Conservation (phyloP, 2,113 vertebrate species). For the Azemiops feae region DNA sequence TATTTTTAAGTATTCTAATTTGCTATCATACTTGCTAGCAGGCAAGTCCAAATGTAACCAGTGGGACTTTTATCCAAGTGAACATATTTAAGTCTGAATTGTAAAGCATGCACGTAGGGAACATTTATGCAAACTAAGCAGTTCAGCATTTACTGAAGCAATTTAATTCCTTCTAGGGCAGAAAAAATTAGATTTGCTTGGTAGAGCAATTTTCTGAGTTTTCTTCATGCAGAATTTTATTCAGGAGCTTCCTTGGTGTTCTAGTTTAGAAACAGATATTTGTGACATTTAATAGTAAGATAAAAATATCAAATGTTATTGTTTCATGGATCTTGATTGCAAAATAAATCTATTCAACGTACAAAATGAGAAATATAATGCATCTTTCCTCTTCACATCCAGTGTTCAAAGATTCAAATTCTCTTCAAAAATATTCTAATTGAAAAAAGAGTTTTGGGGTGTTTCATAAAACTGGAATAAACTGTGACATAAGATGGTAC, state of each 20-base stretch:
- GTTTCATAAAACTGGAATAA: background rate
- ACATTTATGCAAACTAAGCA: conserved; percentile 25
- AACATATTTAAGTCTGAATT: conserved; percentile 1
- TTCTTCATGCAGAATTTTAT: background rate
- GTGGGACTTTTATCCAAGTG: background rate
- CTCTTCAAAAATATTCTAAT: background rate
- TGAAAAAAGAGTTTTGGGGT: background rate
- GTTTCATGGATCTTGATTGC: background rate
- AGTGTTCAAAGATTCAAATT: background rate
- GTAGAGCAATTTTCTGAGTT: background rate
- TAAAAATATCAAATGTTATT: background rate
- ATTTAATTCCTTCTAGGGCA: conserved; percentile 5
- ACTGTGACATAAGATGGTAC: background rate
- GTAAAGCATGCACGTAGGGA: background rate
- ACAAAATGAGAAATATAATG: background rate
- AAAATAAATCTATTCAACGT: background rate
- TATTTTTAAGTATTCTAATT: background rate
- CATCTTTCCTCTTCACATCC: background rate
- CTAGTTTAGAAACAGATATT: background rate
- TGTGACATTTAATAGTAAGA: background rate
- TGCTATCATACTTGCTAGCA: background rate
- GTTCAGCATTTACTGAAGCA: background rate
- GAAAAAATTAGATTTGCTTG: conserved; percentile 9
- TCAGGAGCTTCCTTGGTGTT: background rate
- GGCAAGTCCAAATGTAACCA: background rate